Percentiles rank a stretch among this genome's conserved stretches.
phyloP scores from a whole-genome alignment of 2,888 invertebrate species.

The Ectobius pallidus region DNA sequence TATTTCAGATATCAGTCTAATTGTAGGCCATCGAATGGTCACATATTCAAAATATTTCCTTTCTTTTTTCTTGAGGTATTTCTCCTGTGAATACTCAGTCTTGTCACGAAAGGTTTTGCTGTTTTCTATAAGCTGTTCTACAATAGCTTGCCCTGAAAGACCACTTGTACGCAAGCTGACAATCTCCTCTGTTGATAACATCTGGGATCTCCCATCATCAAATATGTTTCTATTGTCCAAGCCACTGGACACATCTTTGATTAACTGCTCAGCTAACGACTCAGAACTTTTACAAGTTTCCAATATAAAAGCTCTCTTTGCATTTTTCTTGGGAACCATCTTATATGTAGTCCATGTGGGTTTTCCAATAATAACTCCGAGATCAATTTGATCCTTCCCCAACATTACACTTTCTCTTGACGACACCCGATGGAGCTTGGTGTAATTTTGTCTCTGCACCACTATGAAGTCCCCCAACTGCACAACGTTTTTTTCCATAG shows the following conservation, averaged over 20 bases:
- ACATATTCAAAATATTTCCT: conserved; percentile 89
- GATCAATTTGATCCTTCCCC: conserved; percentile 72
- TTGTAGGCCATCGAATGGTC: conserved; percentile 78
- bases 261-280: conserved; percentile 66
- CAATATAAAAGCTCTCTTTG: conserved; percentile 60
- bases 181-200: conserved; percentile 82
- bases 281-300: conserved; percentile 59
- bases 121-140: conserved; percentile 86
- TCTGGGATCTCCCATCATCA: conserved; percentile 82
- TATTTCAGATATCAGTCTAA: conserved; percentile 82
- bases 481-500: conserved; percentile 53
- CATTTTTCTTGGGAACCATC: conserved; percentile 66
- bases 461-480: conserved; percentile 75
- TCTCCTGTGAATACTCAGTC: conserved; percentile 92
- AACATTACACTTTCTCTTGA: conserved; percentile 68
- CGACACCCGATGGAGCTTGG: conserved; percentile 73
- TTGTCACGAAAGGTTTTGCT: conserved; percentile 89
- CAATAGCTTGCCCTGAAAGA: conserved; percentile 79
- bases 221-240: conserved; percentile 83
- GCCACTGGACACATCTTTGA: conserved; percentile 68
- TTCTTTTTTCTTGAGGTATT: conserved; percentile 94
- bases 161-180: conserved; percentile 77
- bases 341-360: conserved; percentile 78
- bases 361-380: conserved; percentile 69
- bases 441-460: conserved; percentile 78